These are phyloP conservation scores for Neodiprion pinetum DNA, from an alignment of 1,140 invertebrate species.

Conservation along the genomic window DNA sequence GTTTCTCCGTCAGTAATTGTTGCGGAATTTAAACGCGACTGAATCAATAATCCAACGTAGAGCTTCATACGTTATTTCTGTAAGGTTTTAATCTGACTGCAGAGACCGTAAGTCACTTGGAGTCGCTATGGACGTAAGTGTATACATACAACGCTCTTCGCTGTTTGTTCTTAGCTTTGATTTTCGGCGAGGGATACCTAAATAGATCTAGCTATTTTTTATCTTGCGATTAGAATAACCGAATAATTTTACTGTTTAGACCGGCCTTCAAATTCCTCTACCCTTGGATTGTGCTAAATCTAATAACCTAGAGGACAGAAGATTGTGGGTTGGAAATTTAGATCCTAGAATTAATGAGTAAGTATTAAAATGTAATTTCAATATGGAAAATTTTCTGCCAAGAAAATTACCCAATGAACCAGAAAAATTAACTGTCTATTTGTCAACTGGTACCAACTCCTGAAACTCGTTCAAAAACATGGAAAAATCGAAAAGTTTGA, in stretches of 20 bases:
- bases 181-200: no score
- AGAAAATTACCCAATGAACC: slow-evolving; percentile 1
- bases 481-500: slow-evolving; percentile 93
- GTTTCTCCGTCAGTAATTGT: no score
- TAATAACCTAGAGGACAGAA: slow-evolving; percentile 69
- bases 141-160: no score
- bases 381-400: background rate
- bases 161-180: no score
- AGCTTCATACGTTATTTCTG: no score
- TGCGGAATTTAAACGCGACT: no score
- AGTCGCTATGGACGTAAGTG: no score
- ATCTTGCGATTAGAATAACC: no score
- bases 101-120: no score
- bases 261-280: slow-evolving; percentile 57
- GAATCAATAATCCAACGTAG: no score
- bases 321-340: slow-evolving; percentile 91
- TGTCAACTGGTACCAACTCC: slow-evolving; percentile 86
- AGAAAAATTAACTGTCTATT: slow-evolving; percentile 48
- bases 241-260: slow-evolving; percentile 28
- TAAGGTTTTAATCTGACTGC: no score
- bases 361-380: slow-evolving; percentile 63
- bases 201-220: no score
- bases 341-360: slow-evolving; percentile 91
- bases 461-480: slow-evolving; percentile 93
- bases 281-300: slow-evolving; percentile 68